Conservation (phyloP, 2,113 vertebrate genomes). For the Chloroceryle aenea region DNA sequence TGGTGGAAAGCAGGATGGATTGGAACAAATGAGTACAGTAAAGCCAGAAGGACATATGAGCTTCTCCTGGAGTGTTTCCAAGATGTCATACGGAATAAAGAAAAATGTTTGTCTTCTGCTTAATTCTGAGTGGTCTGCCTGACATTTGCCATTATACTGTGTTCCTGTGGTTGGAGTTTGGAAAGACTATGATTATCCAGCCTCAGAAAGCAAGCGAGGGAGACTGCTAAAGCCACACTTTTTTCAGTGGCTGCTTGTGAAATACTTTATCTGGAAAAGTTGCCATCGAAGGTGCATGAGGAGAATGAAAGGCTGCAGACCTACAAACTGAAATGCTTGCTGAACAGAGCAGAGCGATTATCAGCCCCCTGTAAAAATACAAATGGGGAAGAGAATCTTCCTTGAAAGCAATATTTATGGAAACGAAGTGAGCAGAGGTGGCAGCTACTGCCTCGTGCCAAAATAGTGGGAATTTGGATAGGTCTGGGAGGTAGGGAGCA, state of each 20-base stretch:
- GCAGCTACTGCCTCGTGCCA: neutral
- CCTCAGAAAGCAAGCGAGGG: neutral
- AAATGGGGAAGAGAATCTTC: neutral
- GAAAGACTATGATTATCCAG: slow-evolving; percentile 9
- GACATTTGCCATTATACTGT: slow-evolving; percentile 20
- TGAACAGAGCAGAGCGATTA: neutral
- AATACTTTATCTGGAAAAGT: neutral
- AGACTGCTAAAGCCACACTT: slow-evolving; percentile 3
- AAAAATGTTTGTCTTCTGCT: neutral
- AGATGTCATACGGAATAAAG: slow-evolving; percentile 3
- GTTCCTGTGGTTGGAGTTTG: slow-evolving; percentile 22
- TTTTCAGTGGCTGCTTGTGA: neutral
- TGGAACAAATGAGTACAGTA: neutral
- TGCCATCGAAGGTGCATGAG: neutral
- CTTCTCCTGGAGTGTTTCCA: slow-evolving; percentile 35
- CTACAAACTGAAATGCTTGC: neutral
- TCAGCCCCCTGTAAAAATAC: neutral
- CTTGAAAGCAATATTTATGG: neutral
- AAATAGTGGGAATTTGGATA: neutral
- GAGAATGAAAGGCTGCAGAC: neutral
- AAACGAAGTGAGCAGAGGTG: neutral
- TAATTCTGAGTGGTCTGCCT: slow-evolving; percentile 29
- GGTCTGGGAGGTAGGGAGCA: neutral
- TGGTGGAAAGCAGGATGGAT: neutral
- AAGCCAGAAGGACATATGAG: neutral